A percentile compares a stretch with the other conserved stretches of the same genome.
These are phyloP conservation scores for Mionectes macconnelli DNA, from an alignment of 2,113 vertebrate species.

Conservation along the genomic window DNA sequence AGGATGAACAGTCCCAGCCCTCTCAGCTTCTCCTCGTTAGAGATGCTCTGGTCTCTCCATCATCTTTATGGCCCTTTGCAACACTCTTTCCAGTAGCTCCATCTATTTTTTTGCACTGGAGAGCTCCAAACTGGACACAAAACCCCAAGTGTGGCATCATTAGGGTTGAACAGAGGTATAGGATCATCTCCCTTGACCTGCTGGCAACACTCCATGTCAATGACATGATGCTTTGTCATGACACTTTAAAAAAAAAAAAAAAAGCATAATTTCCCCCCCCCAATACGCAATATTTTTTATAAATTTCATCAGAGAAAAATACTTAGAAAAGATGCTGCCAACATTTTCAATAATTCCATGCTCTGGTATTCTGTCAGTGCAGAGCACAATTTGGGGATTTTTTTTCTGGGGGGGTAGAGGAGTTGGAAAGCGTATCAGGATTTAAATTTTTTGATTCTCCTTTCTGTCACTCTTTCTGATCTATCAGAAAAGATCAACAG, in stretches of 20 bases:
- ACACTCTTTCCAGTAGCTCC: not conserved
- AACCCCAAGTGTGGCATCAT: not conserved
- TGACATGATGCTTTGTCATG: rapidly evolving
- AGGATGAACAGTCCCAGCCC: not conserved
- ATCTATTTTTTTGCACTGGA: not conserved
- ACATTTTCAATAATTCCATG: not conserved
- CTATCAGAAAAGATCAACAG: not conserved
- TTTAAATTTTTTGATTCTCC: not conserved
- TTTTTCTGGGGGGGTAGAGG: not conserved
- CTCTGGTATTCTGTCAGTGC: not conserved
- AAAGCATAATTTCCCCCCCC: rapidly evolving
- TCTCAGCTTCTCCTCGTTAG: not conserved
- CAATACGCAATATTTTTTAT: not conserved
- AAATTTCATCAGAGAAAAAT: not conserved
- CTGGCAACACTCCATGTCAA: not conserved
- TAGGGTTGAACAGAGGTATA: not conserved
- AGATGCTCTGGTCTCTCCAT: not conserved
- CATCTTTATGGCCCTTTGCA: not conserved
- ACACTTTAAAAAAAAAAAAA: not conserved
- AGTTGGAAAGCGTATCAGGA: not conserved
- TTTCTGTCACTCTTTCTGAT: not conserved
- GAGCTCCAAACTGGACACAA: not conserved
- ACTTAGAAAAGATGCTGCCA: not conserved
- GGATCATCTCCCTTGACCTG: not conserved
- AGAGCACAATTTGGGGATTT: not conserved